Conservation (phyloP, 2,888 invertebrate genomes). For the Rhingia campestris region DNA sequence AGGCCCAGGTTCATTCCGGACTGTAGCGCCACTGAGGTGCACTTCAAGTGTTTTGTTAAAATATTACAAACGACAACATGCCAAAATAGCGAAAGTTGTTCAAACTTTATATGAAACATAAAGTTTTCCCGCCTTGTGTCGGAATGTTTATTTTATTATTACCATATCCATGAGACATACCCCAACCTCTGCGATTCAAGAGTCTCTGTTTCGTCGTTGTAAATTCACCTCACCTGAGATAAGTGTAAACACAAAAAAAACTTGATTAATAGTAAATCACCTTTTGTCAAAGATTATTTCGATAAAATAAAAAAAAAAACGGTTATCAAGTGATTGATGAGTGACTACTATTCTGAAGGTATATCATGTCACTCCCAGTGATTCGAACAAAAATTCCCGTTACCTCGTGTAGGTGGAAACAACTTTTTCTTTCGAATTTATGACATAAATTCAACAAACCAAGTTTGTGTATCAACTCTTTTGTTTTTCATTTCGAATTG, state of each 20-base stretch:
- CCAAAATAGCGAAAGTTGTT: too few species aligned
- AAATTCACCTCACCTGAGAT: neutral
- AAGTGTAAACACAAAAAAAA: neutral
- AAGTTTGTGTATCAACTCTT: conserved; percentile 30
- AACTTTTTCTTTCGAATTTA: conserved; percentile 48
- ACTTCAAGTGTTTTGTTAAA: too few species aligned
- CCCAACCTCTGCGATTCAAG: too few species aligned
- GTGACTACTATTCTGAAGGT: neutral
- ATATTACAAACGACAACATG: too few species aligned
- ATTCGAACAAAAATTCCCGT: neutral
- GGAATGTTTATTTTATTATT: too few species aligned
- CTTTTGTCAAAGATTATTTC: conserved; percentile 31
- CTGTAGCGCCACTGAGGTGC: too few species aligned
- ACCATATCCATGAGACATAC: too few species aligned
- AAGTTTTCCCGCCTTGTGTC: too few species aligned
- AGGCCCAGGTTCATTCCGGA: too few species aligned
- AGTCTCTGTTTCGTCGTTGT: too few species aligned
- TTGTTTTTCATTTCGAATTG: conserved; percentile 25
- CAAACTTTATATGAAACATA: too few species aligned
- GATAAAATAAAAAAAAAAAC: conserved; percentile 35
- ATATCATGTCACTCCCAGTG: conserved; percentile 27
- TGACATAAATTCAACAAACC: conserved; percentile 43
- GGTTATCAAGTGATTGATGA: conserved; percentile 39
- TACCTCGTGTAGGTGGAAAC: conserved; percentile 22
- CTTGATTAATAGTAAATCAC: conserved; percentile 37